These are phyloP conservation scores for Lobophora halterata DNA, from an alignment of 2,888 invertebrate genomes.

Conservation along the genomic window DNA sequence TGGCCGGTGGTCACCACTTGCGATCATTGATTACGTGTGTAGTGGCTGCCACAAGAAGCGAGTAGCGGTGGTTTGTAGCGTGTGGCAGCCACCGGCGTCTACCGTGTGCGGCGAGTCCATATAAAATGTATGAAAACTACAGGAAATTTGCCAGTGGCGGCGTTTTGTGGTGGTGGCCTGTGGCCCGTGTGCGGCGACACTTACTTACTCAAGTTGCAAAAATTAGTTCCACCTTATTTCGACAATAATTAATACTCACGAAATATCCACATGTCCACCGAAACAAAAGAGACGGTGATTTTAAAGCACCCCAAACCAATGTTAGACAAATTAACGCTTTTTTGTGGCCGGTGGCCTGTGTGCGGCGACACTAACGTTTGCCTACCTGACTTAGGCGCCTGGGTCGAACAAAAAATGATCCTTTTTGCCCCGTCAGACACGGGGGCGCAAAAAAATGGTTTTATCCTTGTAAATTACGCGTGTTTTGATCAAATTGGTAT, in stretches of 20 bases:
- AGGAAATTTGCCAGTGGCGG: too few species aligned
- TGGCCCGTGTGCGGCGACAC: too few species aligned
- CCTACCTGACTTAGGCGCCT: conserved; percentile 25
- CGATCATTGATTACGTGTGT: too few species aligned
- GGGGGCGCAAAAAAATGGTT: conserved; percentile 3
- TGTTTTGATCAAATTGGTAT: conserved; percentile 14
- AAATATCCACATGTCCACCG: conserved; percentile 7
- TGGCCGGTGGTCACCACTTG: too few species aligned
- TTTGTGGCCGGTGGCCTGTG: too few species aligned
- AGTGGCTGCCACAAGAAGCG: too few species aligned
- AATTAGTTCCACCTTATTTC: conserved; percentile 10
- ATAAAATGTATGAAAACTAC: too few species aligned
- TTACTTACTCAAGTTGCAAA: conserved; percentile 6
- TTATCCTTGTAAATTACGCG: conserved; percentile 11
- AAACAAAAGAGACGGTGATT: conserved; percentile 25
- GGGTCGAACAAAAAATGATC: conserved; percentile 21
- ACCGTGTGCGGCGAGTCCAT: too few species aligned
- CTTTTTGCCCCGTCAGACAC: conserved; percentile 13
- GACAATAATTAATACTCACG: conserved; percentile 12
- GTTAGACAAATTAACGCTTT: conserved; percentile 44
- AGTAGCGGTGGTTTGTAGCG: too few species aligned
- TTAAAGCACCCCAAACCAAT: conserved; percentile 28
- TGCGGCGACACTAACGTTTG: too few species aligned
- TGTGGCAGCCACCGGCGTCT: too few species aligned
- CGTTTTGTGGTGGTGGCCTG: too few species aligned